Evolutionary conservation across 1,140 invertebrate species (phyloP).

Genomic region (Penaeus vannamei): DNA sequence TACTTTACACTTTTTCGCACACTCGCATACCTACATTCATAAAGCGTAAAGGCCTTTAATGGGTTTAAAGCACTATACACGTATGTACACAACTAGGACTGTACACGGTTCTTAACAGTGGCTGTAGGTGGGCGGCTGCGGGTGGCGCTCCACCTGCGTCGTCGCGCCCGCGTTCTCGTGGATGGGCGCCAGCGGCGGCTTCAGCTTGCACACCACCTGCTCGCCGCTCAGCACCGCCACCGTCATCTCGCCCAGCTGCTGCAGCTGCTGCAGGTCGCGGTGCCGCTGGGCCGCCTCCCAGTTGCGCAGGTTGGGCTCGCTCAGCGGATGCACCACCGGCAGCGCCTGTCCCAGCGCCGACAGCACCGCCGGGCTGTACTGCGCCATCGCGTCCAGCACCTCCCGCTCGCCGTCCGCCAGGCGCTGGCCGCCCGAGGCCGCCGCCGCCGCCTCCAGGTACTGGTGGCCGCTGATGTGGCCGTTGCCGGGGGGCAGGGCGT

Average conservation of each 20-base stretch:
- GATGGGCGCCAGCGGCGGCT: conserved; percentile 73
- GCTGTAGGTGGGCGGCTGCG: conserved; percentile 61
- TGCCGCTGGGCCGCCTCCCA: conserved; percentile 65
- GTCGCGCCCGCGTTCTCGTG: conserved; percentile 55
- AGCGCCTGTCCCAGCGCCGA: conserved; percentile 53
- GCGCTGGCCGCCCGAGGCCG: conserved; percentile 39
- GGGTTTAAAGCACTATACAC: conserved; percentile 65
- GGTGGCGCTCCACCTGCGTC: conserved; percentile 56
- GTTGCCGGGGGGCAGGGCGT: conserved; percentile 53
- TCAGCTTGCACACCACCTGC: conserved; percentile 86
- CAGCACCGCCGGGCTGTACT: conserved; percentile 56
- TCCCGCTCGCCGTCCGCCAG: conserved; percentile 41
- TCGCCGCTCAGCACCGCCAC: conserved; percentile 86
- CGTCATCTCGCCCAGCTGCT: conserved; percentile 72
- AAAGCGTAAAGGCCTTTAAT: conserved; percentile 64
- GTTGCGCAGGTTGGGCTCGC: conserved; percentile 65
- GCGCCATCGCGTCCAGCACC: conserved; percentile 40
- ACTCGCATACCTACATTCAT: conserved; percentile 62
- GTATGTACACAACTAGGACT: conserved; percentile 63
- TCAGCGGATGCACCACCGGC: conserved; percentile 67
- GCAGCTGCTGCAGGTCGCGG: conserved; percentile 64
- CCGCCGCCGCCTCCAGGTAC: conserved; percentile 32
- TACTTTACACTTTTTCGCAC: conserved; percentile 43
- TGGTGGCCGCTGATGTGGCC: conserved; percentile 57
- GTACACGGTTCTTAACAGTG: conserved; percentile 59